Evolutionary conservation across 2,888 invertebrate species (phyloP).

Genomic region (Mythimna lalbum): DNA sequence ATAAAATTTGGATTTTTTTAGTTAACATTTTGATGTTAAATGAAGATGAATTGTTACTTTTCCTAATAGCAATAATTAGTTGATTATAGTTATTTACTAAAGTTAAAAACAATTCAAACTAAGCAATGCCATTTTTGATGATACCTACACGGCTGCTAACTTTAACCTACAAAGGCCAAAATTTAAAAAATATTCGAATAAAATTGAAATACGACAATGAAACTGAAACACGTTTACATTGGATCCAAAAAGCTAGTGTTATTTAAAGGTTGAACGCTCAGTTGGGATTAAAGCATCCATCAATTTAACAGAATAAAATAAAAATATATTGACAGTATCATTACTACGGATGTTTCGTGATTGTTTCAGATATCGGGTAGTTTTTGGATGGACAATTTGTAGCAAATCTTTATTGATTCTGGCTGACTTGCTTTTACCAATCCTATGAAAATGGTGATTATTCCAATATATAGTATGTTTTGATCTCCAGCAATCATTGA

Average conservation of each 20-base stretch:
- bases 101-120: background rate
- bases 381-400: background rate
- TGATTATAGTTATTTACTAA: background rate
- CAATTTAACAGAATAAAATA: slow-evolving; percentile 39
- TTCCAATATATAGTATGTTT: background rate
- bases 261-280: slow-evolving; percentile 52
- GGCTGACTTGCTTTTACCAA: background rate
- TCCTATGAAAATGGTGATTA: background rate
- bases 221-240: slow-evolving; percentile 4
- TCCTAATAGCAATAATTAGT: background rate
- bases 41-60: background rate
- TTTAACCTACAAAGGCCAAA: background rate
- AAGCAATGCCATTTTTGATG: background rate
- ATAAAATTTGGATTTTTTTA: background rate
- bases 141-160: slow-evolving; percentile 1
- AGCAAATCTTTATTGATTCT: background rate
- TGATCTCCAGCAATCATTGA: background rate
- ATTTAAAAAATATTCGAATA: background rate
- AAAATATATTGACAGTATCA: slow-evolving; percentile 34
- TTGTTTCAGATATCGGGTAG: slow-evolving; percentile 16
- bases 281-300: slow-evolving; percentile 47
- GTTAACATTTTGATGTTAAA: background rate
- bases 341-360: slow-evolving; percentile 19
- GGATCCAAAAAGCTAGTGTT: slow-evolving; percentile 39
- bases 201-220: slow-evolving; percentile 31